phyloP scores from a whole-genome alignment of 2,888 invertebrate species.

The Yponomeuta cagnagella region DNA sequence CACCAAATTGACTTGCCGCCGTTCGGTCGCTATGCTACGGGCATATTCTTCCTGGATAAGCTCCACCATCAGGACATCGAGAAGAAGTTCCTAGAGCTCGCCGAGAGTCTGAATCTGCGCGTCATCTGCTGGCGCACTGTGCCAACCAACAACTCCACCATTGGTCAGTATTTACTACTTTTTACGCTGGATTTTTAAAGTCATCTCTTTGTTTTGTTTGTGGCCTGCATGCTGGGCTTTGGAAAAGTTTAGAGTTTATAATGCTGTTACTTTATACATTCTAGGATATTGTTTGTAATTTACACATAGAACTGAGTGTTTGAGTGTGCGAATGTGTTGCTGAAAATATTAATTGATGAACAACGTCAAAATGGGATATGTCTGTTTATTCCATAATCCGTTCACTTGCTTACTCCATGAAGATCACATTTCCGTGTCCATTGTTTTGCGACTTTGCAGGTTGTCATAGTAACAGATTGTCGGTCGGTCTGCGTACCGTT shows the following conservation, averaged over 20 bases:
- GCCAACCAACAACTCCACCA: conserved; percentile 88
- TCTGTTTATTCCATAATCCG: background rate
- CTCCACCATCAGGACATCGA: conserved; percentile 87
- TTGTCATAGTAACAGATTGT: conserved; percentile 29
- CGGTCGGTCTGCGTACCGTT: conserved; percentile 12
- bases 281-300: background rate
- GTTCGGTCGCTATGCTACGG: conserved; percentile 95
- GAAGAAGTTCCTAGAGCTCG: conserved; percentile 86
- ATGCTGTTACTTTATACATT: background rate
- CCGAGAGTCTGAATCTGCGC: conserved; percentile 85
- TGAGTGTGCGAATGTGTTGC: background rate
- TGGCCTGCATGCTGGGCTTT: conserved; percentile 2
- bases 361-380: conserved; percentile 1
- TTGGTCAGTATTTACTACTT: conserved; percentile 75
- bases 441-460: conserved; percentile 64
- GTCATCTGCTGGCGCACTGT: conserved; percentile 97
- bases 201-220: background rate
- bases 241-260: background rate
- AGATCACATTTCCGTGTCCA: conserved; percentile 17
- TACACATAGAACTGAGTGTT: background rate
- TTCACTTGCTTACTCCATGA: background rate
- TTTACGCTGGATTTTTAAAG: background rate
- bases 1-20: conserved; percentile 89
- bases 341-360: background rate
- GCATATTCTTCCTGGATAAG: conserved; percentile 95